Base-by-base conservation (phyloP, 2,888 invertebrate genomes). In the Fabriciana adippe region DNA sequence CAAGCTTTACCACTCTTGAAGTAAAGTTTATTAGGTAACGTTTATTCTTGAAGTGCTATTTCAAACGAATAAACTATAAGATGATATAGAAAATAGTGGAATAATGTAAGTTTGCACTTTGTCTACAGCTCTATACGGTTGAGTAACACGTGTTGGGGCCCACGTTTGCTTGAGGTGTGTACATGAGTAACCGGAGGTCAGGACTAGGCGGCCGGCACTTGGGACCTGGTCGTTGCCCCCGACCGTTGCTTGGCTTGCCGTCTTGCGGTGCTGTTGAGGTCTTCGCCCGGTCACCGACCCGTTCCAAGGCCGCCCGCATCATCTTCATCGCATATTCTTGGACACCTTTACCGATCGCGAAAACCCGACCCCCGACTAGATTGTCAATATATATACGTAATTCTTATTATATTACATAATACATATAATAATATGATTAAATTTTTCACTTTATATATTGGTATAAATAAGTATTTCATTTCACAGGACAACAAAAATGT, bases 201-300 rank as follows among this genome's bases (percentile, higher is more conserved):
- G 84, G 83, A 82, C 83, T 84, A 83, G 85, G 79, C 80, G 81
- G 77, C 79, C 79, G 79, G 83, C 86, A 78, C 83, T 85, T 70
- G 84, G 81, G 79, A 84, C 81, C 73, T 87, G 90, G 91, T 89
- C 92, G 90, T 92, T 92, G 91, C 90, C 92, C 91, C 89, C 91
- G 85, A 89, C 91, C 90, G 91, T 90, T 91, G 92, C 87, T 87
- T 90, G 89, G 85, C 83, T 88, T 79, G 79, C 79, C 79, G 80
- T 77, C 77, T 76, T 76, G 78, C 79, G 76, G 90, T 89, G 91
- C 88, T 90, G 89, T 81, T 87, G 85, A 84, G 92, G 92, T 92
- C 91, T 91, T 89, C 90, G 91, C 80, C 92, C 92, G 92, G 92
- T 92, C 92, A 88, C 83, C 91, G 92, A 92, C 91, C 92, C 87